Conservation (phyloP, 1,140 invertebrate species). For the Conopomorpha cramerella region DNA sequence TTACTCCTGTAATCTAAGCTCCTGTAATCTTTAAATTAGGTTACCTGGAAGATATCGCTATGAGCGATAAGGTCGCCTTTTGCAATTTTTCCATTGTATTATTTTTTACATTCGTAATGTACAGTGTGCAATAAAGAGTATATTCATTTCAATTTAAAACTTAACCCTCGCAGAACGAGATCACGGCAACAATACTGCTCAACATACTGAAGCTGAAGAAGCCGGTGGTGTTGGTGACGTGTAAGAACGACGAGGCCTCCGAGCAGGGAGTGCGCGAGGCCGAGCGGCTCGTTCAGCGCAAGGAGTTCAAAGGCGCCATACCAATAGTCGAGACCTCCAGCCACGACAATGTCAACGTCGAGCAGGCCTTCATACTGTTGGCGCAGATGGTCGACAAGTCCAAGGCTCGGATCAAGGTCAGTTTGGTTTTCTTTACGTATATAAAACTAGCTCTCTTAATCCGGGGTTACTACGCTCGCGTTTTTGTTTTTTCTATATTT, state of each 20-base stretch:
- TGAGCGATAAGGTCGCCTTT: no score
- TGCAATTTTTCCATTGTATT: no score
- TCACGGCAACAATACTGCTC: slow-evolving; percentile 79
- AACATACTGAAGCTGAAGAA: slow-evolving; percentile 92
- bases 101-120: no score
- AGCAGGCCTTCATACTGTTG: slow-evolving; percentile 88
- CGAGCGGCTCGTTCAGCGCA: slow-evolving; percentile 84
- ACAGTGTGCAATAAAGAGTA: no score
- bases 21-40: no score
- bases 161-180: slow-evolving; percentile 69
- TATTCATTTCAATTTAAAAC: no score
- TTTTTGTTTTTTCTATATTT: no score
- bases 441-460: no score
- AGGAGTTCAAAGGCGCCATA: slow-evolving; percentile 90
- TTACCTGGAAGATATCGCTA: no score
- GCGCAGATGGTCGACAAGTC: slow-evolving; percentile 88
- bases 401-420: slow-evolving; percentile 63
- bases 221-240: slow-evolving; percentile 92
- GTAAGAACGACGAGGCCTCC: slow-evolving; percentile 94
- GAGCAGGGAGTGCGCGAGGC: slow-evolving; percentile 88
- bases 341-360: slow-evolving; percentile 96
- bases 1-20: no score
- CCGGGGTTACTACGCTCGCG: no score
- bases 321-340: slow-evolving; percentile 93
- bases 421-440: slow-evolving; percentile 5